Evolutionary conservation across 2,888 invertebrate genomes (phyloP).

Genomic region (Sturmia bella): DNA sequence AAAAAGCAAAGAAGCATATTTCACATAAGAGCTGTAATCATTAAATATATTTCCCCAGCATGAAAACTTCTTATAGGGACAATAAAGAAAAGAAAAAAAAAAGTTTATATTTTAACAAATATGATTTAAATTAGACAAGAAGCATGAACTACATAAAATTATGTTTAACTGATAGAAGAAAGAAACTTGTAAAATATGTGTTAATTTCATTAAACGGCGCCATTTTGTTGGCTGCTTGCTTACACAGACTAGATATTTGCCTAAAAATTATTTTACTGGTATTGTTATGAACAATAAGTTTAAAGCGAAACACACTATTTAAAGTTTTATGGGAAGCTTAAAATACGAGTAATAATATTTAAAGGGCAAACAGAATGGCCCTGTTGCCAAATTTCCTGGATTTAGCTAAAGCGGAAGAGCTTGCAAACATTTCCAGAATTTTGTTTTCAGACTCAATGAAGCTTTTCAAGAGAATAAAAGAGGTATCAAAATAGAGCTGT

Average conservation of each 20-base stretch:
- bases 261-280: too few relatives aligned
- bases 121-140: conserved; percentile 24
- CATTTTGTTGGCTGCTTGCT: background rate
- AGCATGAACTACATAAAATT: conserved; percentile 7
- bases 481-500: too few relatives aligned
- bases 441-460: too few relatives aligned
- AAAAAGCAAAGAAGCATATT: background rate
- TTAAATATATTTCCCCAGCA: too few relatives aligned
- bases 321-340: too few relatives aligned
- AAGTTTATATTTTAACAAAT: conserved; percentile 23
- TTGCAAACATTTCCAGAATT: too few relatives aligned
- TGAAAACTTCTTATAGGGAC: background rate
- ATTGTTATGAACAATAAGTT: too few relatives aligned
- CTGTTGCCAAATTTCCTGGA: conserved; percentile 1
- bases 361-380: background rate
- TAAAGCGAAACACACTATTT: too few relatives aligned
- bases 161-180: background rate
- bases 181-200: background rate
- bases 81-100: background rate
- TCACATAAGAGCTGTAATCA: background rate
- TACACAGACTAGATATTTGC: background rate
- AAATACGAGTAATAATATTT: too few relatives aligned
- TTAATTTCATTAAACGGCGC: background rate
- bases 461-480: too few relatives aligned
- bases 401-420: background rate